Evolutionary conservation across 2,797 vertebrate genomes (phyloP).

Genomic region (Knipowitschia caucasica): DNA sequence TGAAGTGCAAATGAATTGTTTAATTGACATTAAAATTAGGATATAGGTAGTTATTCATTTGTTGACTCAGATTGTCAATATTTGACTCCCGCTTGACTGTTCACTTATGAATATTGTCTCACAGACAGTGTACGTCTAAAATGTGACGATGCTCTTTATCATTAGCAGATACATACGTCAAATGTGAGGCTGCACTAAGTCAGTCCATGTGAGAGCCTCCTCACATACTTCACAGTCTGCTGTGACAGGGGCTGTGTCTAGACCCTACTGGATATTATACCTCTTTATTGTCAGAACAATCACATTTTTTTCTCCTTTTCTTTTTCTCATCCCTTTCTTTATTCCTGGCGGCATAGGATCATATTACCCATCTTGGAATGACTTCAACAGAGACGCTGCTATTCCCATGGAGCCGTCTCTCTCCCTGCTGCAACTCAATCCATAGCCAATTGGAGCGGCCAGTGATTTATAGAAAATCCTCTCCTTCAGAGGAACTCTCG

Average conservation of each 20-base stretch:
- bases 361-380: conserved; percentile 81
- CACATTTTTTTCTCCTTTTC: conserved; percentile 53
- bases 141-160: not conserved
- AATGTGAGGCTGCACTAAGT: conserved; percentile 34
- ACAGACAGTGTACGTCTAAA: too few species aligned
- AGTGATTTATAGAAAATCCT: conserved; percentile 76
- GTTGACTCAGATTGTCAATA: too few species aligned
- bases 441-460: conserved; percentile 73
- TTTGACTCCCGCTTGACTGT: too few species aligned
- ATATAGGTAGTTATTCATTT: too few species aligned
- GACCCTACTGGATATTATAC: conserved; percentile 69
- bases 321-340: conserved; percentile 55
- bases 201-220: conserved; percentile 43
- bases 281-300: conserved; percentile 76
- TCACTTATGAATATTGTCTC: too few species aligned
- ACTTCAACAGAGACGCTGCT: conserved; percentile 78
- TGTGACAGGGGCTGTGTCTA: conserved; percentile 66
- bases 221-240: conserved; percentile 56
- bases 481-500: conserved; percentile 53
- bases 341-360: conserved; percentile 70
- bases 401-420: conserved; percentile 76
- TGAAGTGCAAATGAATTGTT: too few species aligned
- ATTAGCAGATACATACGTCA: not conserved
- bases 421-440: conserved; percentile 78
- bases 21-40: too few species aligned